Conservation (phyloP, 2,888 invertebrate genomes). For the Rugalucina vietnamica region DNA sequence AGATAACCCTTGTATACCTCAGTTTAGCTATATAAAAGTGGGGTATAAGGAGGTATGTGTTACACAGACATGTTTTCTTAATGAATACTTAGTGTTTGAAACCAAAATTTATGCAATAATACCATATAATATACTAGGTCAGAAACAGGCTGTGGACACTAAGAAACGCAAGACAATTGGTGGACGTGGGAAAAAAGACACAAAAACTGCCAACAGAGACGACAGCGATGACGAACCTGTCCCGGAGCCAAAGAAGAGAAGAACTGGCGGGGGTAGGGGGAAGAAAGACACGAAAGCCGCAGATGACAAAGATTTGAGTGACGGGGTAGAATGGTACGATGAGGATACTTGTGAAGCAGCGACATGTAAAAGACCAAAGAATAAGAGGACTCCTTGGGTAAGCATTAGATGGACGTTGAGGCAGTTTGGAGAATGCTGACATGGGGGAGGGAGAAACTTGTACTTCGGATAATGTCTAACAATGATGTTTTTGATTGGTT, state of each 20-base stretch:
- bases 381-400: constrained; percentile 71
- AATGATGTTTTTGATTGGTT: too few relatives aligned
- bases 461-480: too few relatives aligned
- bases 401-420: too few relatives aligned
- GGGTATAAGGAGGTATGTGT: too few relatives aligned
- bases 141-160: background rate
- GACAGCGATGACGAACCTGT: constrained; percentile 62
- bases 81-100: too few relatives aligned
- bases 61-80: too few relatives aligned
- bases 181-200: background rate
- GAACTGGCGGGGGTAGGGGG: background rate
- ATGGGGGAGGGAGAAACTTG: too few relatives aligned
- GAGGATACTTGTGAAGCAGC: constrained; percentile 72
- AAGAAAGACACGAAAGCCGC: background rate
- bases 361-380: constrained; percentile 68
- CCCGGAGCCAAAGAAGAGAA: background rate
- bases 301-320: constrained; percentile 61
- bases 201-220: constrained; percentile 28
- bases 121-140: background rate
- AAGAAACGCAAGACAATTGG: background rate
- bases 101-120: background rate
- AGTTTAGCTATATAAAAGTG: too few relatives aligned
- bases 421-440: too few relatives aligned
- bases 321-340: constrained; percentile 74
- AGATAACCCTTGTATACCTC: too few relatives aligned